Conservation (phyloP, 2,888 invertebrate species). For the Epistrophe eligans region DNA sequence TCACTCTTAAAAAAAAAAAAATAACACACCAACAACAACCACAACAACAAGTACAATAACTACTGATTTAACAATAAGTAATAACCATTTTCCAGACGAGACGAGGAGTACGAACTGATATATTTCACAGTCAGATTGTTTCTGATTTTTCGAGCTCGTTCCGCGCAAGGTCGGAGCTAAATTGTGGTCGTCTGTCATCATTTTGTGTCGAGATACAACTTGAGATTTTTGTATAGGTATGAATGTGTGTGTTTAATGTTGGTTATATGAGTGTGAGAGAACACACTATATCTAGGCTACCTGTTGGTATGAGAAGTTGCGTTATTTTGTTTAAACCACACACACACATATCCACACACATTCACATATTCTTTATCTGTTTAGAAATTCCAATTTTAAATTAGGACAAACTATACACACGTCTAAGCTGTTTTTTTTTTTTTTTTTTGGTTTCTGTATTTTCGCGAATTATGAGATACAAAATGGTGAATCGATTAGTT, state of each 20-base stretch:
- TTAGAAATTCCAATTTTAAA: conserved; percentile 73
- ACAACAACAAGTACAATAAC: conserved; percentile 32
- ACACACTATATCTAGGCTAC: conserved; percentile 9
- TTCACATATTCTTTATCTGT: conserved; percentile 59
- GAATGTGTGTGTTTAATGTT: neutral
- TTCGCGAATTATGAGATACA: conserved; percentile 65
- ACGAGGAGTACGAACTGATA: conserved; percentile 77
- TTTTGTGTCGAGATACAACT: conserved; percentile 65
- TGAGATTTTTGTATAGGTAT: conserved; percentile 27
- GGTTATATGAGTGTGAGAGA: conserved; percentile 13
- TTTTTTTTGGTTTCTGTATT: conserved; percentile 32
- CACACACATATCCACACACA: neutral
- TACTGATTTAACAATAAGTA: conserved; percentile 57
- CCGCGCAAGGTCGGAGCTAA: conserved; percentile 79
- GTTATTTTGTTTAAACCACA: neutral
- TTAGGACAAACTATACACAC: conserved; percentile 72
- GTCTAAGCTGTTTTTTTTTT: conserved; percentile 40
- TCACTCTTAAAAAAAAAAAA: conserved; percentile 22
- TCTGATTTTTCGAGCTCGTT: conserved; percentile 78
- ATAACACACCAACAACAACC: conserved; percentile 30
- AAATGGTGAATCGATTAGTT: conserved; percentile 67
- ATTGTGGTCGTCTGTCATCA: conserved; percentile 75
- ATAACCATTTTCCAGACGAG: conserved; percentile 64
- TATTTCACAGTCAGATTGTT: conserved; percentile 78
- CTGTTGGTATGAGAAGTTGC: neutral